phyloP scores from a whole-genome alignment of 2,888 invertebrate genomes.

The Muscina levida region DNA sequence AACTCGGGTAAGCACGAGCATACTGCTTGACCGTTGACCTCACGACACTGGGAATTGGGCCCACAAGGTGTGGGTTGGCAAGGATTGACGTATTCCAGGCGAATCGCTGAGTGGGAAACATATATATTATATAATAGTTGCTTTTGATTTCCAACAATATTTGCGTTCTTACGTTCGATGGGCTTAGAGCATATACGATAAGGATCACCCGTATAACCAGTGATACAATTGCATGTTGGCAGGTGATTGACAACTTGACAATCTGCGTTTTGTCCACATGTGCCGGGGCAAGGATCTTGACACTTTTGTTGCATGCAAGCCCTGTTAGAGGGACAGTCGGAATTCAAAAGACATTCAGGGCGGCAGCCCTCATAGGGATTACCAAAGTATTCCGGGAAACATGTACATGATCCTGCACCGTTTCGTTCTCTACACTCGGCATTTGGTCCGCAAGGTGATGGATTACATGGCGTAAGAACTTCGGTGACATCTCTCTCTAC shows the following conservation, averaged over 20 bases:
- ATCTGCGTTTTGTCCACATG: conserved; percentile 87
- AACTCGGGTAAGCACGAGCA: conserved; percentile 88
- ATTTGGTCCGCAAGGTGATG: conserved; percentile 85
- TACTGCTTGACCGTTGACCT: conserved; percentile 85
- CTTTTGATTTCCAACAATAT: conserved; percentile 75
- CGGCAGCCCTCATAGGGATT: conserved; percentile 89
- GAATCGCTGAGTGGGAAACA: conserved; percentile 70
- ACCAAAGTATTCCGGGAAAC: conserved; percentile 87
- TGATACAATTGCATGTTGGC: conserved; percentile 85
- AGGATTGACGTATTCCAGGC: conserved; percentile 81
- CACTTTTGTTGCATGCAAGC: conserved; percentile 88
- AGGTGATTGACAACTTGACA: conserved; percentile 88
- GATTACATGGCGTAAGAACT: conserved; percentile 82
- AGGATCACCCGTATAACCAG: conserved; percentile 88
- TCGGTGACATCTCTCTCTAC: conserved; percentile 77
- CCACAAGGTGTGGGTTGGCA: conserved; percentile 88
- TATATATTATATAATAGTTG: conserved; percentile 64
- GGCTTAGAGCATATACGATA: conserved; percentile 83
- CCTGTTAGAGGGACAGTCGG: conserved; percentile 86
- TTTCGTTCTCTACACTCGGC: conserved; percentile 86
- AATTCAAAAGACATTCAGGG: conserved; percentile 87
- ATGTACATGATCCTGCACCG: conserved; percentile 85
- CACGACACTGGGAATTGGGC: conserved; percentile 87
- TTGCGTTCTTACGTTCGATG: conserved; percentile 81
- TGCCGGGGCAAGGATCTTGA: conserved; percentile 89